Conservation (phyloP, 2,113 vertebrate genomes). For the Pelobates fuscus region DNA sequence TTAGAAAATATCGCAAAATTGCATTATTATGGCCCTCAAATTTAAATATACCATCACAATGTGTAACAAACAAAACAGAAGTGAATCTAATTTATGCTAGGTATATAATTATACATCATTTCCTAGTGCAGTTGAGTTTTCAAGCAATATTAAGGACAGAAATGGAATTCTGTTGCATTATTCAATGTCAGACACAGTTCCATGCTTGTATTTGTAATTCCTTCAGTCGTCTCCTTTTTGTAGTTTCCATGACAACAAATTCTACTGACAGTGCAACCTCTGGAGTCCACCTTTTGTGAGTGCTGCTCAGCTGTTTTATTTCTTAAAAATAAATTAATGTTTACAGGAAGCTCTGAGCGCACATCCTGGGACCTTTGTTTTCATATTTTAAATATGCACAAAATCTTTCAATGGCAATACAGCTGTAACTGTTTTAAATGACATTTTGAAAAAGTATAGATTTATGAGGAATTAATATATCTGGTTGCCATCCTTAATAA, state of each 20-base stretch:
- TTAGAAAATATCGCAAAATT: not conserved
- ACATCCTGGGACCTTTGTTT: conserved; percentile 27
- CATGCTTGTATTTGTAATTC: conserved; percentile 38
- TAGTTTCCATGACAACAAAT: conserved; percentile 48
- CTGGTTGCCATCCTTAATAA: no score
- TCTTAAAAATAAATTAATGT: conserved; percentile 38
- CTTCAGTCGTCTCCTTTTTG: conserved; percentile 36
- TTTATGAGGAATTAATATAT: no score
- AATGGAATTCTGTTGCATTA: conserved; percentile 21
- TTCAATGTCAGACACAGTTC: conserved; percentile 28
- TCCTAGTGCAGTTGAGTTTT: conserved; percentile 5
- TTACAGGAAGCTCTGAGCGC: conserved; percentile 8
- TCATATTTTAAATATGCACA: not conserved
- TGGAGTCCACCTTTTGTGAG: not conserved
- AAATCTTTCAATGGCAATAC: not conserved
- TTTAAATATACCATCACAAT: not conserved
- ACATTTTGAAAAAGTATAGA: no score
- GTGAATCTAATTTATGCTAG: not conserved
- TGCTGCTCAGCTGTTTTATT: conserved; percentile 27
- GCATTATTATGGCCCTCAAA: conserved; percentile 1
- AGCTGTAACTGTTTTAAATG: no score
- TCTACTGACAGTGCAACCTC: conserved; percentile 35
- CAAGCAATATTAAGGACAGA: not conserved
- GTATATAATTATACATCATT: not conserved
- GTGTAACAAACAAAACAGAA: not conserved